Base-by-base conservation (phyloP, 2,797 vertebrate species). In the Lepus oiostolus region DNA sequence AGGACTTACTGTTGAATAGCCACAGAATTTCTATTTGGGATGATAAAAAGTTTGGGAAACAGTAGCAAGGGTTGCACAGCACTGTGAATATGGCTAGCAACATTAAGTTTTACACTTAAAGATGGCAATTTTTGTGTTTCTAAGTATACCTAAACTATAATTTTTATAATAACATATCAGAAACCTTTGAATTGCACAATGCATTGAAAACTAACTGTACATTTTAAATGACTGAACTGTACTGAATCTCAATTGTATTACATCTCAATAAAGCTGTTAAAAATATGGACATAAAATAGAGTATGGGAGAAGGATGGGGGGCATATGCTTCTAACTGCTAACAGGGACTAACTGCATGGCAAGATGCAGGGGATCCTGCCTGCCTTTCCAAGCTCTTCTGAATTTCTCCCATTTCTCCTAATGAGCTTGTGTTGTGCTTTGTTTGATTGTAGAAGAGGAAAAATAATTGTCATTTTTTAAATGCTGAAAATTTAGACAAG, bases 261-360 rank as follows among this genome's bases (percentile, higher is more conserved):
- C 42, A 47, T 47, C 50, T 94, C 58, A 77, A 79, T 32, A 89
- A 65, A 95, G 35, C 32, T 90, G 19, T 91, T 75, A 32, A 38
- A 96, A 70, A 24, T 35, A 52, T 30, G 22, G 84, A 91, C 42
- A 90, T 72, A 87, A 95, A 93, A 77, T 32, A 68, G 8, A 38
- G 19, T 38, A 32, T 65, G 35, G 13, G 32, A 94, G 47, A 91
- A 80, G 89, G 67, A 47, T 52, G 63, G 26, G 30, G 10, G 76
- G 35, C 19, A 83, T 28, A 84, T 50, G 54, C n/a, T 65, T 35
- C 77, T 63, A 75, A 54, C 32, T 21, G 70, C 42, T 65, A 86
- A 86, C 76, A 76, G 16, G n/a, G 50, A 93, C 76, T 35, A 79
- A 71, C 26, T 38, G 38, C 13, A 9, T 63, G 71, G 80, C 38